phyloP scores from a whole-genome alignment of 1,140 invertebrate genomes.

The Gonioctena quinquepunctata region DNA sequence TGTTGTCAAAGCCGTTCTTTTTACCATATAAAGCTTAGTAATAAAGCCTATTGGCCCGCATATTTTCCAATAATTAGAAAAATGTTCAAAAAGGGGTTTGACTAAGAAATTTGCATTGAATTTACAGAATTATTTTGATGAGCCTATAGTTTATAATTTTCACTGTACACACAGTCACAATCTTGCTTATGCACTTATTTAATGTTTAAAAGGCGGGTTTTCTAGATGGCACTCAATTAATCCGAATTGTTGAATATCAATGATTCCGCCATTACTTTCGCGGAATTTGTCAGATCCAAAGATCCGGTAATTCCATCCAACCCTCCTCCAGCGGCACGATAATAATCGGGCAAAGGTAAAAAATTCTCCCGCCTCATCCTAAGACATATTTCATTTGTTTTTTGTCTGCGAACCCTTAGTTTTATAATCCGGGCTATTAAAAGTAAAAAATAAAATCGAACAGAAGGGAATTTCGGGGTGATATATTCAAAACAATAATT shows the following conservation, averaged over 20 bases:
- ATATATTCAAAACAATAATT: slow-evolving; percentile 23
- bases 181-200: too few species aligned
- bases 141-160: too few species aligned
- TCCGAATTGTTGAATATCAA: background rate
- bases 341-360: background rate
- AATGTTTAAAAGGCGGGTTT: too few species aligned
- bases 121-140: too few species aligned
- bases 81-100: too few species aligned
- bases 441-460: slow-evolving; percentile 24
- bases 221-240: too few species aligned
- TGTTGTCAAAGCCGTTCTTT: too few species aligned
- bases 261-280: background rate
- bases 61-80: too few species aligned
- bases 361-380: background rate
- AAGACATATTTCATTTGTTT: slow-evolving; percentile 18
- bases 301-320: background rate
- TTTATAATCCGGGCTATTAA: slow-evolving; percentile 22
- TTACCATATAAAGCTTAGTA: too few species aligned
- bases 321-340: background rate
- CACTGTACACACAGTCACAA: too few species aligned
- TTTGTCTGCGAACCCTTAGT: slow-evolving; percentile 14
- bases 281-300: background rate
- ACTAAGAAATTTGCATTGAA: too few species aligned
- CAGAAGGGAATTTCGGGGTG: slow-evolving; percentile 16
- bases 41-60: too few species aligned